These are phyloP conservation scores for Hypomecis punctinalis DNA, from an alignment of 2,888 invertebrate genomes.

Conservation along the genomic window DNA sequence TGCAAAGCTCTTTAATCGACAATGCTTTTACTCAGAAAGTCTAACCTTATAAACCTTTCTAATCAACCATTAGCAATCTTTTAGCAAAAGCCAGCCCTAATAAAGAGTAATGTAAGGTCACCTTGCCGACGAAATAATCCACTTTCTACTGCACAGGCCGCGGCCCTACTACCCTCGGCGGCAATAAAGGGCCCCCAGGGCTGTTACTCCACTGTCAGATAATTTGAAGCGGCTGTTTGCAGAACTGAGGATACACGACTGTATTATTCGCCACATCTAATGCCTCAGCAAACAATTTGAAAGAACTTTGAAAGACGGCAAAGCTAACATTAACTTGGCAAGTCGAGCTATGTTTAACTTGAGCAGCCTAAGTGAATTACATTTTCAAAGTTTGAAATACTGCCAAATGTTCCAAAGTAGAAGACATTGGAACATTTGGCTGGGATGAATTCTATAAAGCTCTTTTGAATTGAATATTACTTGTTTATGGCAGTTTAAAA, in stretches of 20 bases:
- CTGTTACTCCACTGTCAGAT: slow-evolving; percentile 58
- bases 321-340: slow-evolving; percentile 34
- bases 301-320: slow-evolving; percentile 23
- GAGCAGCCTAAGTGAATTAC: slow-evolving; percentile 25
- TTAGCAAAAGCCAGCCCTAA: not conserved
- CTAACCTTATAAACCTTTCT: not conserved
- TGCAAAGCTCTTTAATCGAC: not conserved
- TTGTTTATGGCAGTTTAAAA: not conserved
- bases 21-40: not conserved
- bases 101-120: slow-evolving; percentile 30
- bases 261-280: slow-evolving; percentile 41
- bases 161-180: slow-evolving; percentile 46
- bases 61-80: not conserved
- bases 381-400: slow-evolving; percentile 12
- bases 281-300: slow-evolving; percentile 31
- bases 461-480: not conserved
- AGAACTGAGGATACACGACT: slow-evolving; percentile 41
- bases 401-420: slow-evolving; percentile 12
- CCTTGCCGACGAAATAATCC: slow-evolving; percentile 28
- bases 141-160: slow-evolving; percentile 11
- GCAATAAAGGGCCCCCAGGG: slow-evolving; percentile 58
- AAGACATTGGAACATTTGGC: no score
- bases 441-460: not conserved
- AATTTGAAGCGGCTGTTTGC: slow-evolving; percentile 55
- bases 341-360: slow-evolving; percentile 9